phyloP scores from a whole-genome alignment of 1,140 invertebrate genomes.

The Rhyzopertha dominica region DNA sequence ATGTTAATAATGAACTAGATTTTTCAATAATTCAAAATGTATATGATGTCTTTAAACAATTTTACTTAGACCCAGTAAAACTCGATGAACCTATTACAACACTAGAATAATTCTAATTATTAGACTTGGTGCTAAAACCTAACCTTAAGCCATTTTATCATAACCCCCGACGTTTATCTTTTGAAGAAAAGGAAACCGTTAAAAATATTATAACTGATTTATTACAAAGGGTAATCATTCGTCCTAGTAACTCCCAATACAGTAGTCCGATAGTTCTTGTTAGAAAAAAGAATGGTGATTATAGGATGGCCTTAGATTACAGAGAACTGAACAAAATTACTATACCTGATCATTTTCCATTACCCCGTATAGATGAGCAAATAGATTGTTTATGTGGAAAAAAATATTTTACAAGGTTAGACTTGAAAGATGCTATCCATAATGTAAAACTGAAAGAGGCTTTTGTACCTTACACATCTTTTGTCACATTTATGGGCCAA shows the following conservation, averaged over 20 bases:
- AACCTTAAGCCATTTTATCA: too few relatives aligned
- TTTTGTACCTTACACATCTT: conserved; percentile 8
- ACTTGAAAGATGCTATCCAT: conserved; percentile 9
- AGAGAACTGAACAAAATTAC: conserved; percentile 19
- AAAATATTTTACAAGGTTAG: conserved; percentile 12
- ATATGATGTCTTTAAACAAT: too few relatives aligned
- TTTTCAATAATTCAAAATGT: too few relatives aligned
- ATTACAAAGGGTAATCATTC: too few relatives aligned
- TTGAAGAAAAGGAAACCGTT: too few relatives aligned
- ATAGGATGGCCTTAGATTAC: conserved; percentile 25
- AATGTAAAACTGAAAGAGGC: conserved; percentile 5
- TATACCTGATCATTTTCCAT: conserved; percentile 17
- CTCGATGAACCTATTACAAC: too few relatives aligned
- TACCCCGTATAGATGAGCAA: conserved; percentile 27
- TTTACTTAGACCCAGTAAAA: too few relatives aligned
- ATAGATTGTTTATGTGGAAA: conserved; percentile 21
- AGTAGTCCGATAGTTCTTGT: conserved; percentile 17
- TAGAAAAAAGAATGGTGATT: conserved; percentile 18
- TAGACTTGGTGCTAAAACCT: too few relatives aligned
- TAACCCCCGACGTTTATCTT: too few relatives aligned
- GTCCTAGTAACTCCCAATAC: conserved; percentile 16
- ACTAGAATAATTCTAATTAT: too few relatives aligned
- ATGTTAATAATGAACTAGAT: too few relatives aligned
- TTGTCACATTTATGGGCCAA: conserved; percentile 12
- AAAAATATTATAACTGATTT: too few relatives aligned